A percentile compares a stretch with the other conserved stretches of the same genome.
Conservation (phyloP, 2,797 vertebrate genomes). For the Periparus ater region DNA sequence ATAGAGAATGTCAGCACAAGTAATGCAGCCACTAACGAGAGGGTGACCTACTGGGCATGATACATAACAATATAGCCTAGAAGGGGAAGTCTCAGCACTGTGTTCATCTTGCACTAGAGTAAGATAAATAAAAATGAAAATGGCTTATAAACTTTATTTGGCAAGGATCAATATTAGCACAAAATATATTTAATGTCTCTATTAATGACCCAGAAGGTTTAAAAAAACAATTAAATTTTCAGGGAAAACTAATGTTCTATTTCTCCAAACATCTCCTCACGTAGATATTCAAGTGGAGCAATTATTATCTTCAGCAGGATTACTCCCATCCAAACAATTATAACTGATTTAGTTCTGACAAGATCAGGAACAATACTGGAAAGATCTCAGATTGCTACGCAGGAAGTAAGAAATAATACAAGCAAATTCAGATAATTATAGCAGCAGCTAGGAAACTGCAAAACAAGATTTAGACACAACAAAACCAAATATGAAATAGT, state of each 20-base stretch:
- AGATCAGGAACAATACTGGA: background rate
- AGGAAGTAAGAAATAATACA: constrained; percentile 37
- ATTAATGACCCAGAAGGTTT: background rate
- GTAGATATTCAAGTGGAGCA: background rate
- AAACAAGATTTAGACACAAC: background rate
- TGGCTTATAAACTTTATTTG: background rate
- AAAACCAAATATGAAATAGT: background rate
- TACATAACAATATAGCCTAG: background rate
- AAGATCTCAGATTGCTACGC: background rate
- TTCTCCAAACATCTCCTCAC: background rate
- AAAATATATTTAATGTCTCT: background rate
- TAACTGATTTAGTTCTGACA: constrained; percentile 4
- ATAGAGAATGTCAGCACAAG: background rate
- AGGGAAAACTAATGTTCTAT: background rate
- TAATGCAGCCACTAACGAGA: background rate
- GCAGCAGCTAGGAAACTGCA: background rate
- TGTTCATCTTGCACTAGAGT: background rate
- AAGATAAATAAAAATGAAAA: background rate
- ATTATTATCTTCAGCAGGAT: background rate
- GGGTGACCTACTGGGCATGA: background rate
- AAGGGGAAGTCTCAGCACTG: background rate
- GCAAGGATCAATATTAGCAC: background rate
- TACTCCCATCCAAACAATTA: background rate
- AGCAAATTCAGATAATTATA: constrained; percentile 35
- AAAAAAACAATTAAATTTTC: background rate